Evolutionary conservation across 2,797 vertebrate genomes (phyloP).

Genomic region (Lutjanus campechanus): DNA sequence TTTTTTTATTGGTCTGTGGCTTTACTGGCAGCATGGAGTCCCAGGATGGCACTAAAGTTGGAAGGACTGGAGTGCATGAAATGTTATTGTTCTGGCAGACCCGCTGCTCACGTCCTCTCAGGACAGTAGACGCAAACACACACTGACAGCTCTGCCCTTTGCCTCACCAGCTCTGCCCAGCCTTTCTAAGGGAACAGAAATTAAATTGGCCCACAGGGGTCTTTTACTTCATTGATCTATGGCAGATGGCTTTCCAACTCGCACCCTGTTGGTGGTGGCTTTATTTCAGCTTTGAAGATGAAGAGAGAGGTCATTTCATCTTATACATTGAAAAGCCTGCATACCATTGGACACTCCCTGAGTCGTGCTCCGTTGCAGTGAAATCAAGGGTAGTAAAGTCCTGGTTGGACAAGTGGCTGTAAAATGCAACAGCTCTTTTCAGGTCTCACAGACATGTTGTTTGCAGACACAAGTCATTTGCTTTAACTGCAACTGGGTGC

Average conservation of each 20-base stretch:
- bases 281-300: constrained; percentile 41
- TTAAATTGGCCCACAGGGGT: constrained; percentile 27
- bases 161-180: constrained; percentile 13
- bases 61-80: constrained; percentile 7
- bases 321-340: neutral
- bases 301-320: constrained; percentile 20
- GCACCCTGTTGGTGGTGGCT: neutral
- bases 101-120: constrained; percentile 7
- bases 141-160: constrained; percentile 34
- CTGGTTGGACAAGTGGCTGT: constrained; percentile 17
- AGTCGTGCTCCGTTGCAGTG: neutral
- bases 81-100: constrained; percentile 69
- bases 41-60: constrained; percentile 66
- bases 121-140: constrained; percentile 7
- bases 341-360: too few species aligned
- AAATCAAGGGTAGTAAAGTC: constrained; percentile 27
- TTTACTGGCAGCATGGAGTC: constrained; percentile 64
- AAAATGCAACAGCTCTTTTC: constrained; percentile 29
- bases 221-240: constrained; percentile 29
- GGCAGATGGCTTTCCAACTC: constrained; percentile 28
- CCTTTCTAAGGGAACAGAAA: constrained; percentile 10
- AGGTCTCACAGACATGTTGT: neutral
- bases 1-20: constrained; percentile 53
- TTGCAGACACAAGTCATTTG: constrained; percentile 12
- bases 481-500: neutral